Conservation (phyloP, 2,888 invertebrate species). For the Mactromeris polynyma region DNA sequence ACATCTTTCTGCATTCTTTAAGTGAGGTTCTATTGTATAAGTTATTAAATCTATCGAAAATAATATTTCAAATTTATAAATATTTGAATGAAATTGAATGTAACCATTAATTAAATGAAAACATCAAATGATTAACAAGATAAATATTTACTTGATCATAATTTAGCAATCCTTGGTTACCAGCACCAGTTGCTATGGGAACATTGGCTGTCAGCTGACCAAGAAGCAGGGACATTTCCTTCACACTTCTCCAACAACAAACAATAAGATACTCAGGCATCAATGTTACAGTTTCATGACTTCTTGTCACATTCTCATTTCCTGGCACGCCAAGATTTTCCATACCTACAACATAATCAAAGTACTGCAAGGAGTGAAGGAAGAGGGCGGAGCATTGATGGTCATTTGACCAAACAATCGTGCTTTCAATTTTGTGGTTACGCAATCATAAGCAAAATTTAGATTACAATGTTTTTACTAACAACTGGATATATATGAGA, state of each 20-base stretch:
- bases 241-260: constrained; percentile 97
- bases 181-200: constrained; percentile 60
- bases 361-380: background rate
- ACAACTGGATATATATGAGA: too few species aligned
- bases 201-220: constrained; percentile 82
- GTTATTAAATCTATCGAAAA: too few species aligned
- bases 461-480: too few species aligned
- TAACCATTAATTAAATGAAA: too few species aligned
- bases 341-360: constrained; percentile 10
- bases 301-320: constrained; percentile 43
- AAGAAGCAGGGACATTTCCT: constrained; percentile 91
- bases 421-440: too few species aligned
- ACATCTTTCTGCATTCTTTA: too few species aligned
- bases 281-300: constrained; percentile 77
- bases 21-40: too few species aligned
- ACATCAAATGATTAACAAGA: background rate
- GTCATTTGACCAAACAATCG: background rate
- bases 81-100: too few species aligned
- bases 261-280: constrained; percentile 90
- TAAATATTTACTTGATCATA: constrained; percentile 68
- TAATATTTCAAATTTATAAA: too few species aligned
- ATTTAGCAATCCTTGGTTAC: constrained; percentile 60
- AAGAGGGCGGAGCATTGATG: background rate
- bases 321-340: background rate
- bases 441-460: too few species aligned